Percentiles rank a stretch among this genome's conserved stretches.
phyloP scores from a whole-genome alignment of 2,113 vertebrate species.

The Hippopotamus amphibius region DNA sequence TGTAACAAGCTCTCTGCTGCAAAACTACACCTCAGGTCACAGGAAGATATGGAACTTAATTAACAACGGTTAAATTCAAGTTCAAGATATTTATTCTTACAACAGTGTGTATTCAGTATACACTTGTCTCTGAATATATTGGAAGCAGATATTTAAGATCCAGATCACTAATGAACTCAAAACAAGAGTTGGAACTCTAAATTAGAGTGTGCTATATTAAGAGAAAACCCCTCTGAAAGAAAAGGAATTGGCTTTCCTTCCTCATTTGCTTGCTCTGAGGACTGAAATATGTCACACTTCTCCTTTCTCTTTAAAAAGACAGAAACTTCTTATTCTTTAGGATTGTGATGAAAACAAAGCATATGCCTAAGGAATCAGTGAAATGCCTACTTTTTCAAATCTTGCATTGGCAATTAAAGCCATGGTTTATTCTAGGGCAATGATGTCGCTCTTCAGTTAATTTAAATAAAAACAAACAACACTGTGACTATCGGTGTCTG shows the following conservation, averaged over 20 bases:
- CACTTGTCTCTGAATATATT: background rate
- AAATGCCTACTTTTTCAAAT: constrained; percentile 11
- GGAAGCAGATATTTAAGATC: constrained; percentile 14
- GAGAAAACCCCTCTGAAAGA: constrained; percentile 47
- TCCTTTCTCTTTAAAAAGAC: constrained; percentile 75
- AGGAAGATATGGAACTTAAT: constrained; percentile 23
- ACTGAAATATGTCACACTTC: constrained; percentile 58
- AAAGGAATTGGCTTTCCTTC: constrained; percentile 67
- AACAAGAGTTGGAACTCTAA: background rate
- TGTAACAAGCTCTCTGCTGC: background rate
- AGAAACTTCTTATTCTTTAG: constrained; percentile 50
- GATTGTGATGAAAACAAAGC: constrained; percentile 29
- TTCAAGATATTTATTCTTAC: constrained; percentile 19
- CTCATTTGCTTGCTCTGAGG: constrained; percentile 49
- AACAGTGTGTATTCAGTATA: background rate
- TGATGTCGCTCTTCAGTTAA: background rate
- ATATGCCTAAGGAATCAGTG: background rate
- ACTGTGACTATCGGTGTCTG: background rate
- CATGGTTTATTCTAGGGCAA: background rate
- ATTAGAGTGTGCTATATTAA: background rate
- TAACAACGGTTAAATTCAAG: background rate
- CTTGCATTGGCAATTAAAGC: background rate
- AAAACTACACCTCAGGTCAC: background rate
- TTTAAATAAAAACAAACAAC: background rate
- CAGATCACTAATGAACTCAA: background rate